phyloP scores from a whole-genome alignment of 2,113 vertebrate species.

The Syngnathoides biaculeatus region DNA sequence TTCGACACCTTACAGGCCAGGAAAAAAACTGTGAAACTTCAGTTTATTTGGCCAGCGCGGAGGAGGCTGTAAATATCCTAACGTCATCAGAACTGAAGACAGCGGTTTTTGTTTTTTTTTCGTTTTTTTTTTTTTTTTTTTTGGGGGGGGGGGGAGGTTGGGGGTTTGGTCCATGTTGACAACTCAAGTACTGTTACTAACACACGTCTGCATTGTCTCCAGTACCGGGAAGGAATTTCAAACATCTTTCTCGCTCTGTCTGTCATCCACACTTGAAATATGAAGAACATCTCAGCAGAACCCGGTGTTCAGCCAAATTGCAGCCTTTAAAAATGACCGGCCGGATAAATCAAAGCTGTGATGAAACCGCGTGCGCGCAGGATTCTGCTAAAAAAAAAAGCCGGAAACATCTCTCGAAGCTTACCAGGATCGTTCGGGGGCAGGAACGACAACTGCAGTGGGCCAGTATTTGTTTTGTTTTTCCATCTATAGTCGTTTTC shows the following conservation, averaged over 20 bases:
- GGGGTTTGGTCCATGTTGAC: neutral
- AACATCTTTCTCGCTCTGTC: neutral
- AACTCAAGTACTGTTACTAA: neutral
- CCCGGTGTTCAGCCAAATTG: slow-evolving; percentile 1
- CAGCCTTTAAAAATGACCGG: neutral
- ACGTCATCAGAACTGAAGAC: neutral
- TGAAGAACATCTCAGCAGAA: neutral
- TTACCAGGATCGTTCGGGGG: neutral
- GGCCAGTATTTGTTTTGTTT: too few species aligned
- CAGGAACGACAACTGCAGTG: neutral
- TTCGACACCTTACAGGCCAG: too few species aligned
- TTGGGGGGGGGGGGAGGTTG: too few species aligned
- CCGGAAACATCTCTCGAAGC: neutral
- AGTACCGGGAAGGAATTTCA: neutral
- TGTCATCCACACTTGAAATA: neutral
- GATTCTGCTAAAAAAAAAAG: neutral
- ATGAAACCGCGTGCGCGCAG: neutral
- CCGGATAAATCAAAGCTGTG: neutral
- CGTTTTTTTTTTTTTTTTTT: too few species aligned
- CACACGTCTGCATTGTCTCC: neutral
- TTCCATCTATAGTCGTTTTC: too few species aligned
- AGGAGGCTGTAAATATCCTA: neutral
- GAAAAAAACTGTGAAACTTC: too few species aligned
- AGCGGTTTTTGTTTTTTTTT: too few species aligned
- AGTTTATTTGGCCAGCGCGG: too few species aligned